phyloP scores from a whole-genome alignment of 2,888 invertebrate genomes.

The Nomada lathburiana region DNA sequence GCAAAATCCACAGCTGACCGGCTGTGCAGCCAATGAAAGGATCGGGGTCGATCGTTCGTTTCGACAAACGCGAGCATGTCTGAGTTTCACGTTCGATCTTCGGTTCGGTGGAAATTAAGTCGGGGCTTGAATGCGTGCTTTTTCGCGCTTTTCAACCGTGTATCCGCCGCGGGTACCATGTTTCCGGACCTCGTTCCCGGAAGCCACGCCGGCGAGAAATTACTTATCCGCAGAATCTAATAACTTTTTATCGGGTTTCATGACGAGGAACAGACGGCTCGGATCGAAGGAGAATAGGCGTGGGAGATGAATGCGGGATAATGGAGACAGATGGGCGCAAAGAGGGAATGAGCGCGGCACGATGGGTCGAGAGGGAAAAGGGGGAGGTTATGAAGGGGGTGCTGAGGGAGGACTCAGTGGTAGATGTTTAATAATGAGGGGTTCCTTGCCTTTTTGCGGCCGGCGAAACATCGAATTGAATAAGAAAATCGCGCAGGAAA shows the following conservation, averaged over 20 bases:
- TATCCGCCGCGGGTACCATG: background rate
- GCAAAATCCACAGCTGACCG: conserved; percentile 7
- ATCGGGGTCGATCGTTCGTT: conserved; percentile 28
- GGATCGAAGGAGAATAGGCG: conserved; percentile 47
- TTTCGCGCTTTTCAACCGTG: conserved; percentile 28
- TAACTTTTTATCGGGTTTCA: conserved; percentile 67
- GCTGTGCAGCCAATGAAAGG: conserved; percentile 1
- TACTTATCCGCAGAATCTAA: conserved; percentile 63
- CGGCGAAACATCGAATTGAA: no score
- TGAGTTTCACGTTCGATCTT: conserved; percentile 2
- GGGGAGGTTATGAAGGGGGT: conserved; percentile 28
- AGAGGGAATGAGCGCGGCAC: conserved; percentile 13
- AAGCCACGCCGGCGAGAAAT: conserved; percentile 49
- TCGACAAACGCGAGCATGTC: conserved; percentile 2
- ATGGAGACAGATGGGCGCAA: conserved; percentile 52
- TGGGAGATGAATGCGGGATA: conserved; percentile 45
- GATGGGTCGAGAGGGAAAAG: no score
- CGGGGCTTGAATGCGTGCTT: background rate
- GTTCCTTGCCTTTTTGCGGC: background rate
- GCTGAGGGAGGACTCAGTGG: conserved; percentile 17
- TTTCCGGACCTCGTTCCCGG: conserved; percentile 57
- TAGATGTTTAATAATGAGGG: conserved; percentile 37
- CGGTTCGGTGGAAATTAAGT: background rate
- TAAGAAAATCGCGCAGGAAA: background rate
- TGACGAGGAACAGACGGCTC: background rate